Base-by-base conservation (phyloP, 2,113 vertebrate genomes). In the Solea senegalensis region DNA sequence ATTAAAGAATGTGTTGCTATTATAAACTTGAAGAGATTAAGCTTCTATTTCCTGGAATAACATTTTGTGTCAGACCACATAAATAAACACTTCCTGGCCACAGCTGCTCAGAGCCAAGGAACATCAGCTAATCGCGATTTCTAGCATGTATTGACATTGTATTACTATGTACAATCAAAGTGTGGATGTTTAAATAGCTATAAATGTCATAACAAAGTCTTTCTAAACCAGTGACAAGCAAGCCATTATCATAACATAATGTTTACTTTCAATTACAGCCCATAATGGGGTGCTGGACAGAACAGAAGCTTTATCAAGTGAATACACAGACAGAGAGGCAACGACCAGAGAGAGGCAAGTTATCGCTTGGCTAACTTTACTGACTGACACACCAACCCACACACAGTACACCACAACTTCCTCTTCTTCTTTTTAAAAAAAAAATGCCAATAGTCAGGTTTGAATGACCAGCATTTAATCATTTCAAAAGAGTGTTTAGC, bases 1-100 rank as follows among this genome's bases (percentile, higher is more conserved):
- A 78, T 70, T 65, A 52, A 68, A 71, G 46, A 51, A 48, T 12
- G 55, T 50, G 52, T 15, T 70, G 55, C 60, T 76, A 79, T 69
- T 77, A 70, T 76, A 9, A 65, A 74, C 65, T 45, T 69, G 26
- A 68, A 55, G 41, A 45, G 16, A 48, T 45, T 48, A n/a, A 28
- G 28, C 9, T 44, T 68, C 27, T 41, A 28, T 49, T 86, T 81
- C 74, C 81, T 65, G 76, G 58, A 80, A 80, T 26, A 61, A n/a
- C 0, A 50, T 54, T 62, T 54, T 53, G 16, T 3, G 10, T 46
- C 46, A 72, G 7, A 54, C 43, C 76, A 59, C 52, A 40, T 10
- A 58, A 41, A 66, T 39, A 86, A 72, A 73, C 65, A 73, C 41
- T 66, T 77, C 53, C 66, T 64, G 41, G 1, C 3, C 1, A 39